Percentiles rank a stretch among this genome's conserved stretches.
Evolutionary conservation across 2,888 invertebrate genomes (phyloP).

Genomic region (Fragum whitleyi): DNA sequence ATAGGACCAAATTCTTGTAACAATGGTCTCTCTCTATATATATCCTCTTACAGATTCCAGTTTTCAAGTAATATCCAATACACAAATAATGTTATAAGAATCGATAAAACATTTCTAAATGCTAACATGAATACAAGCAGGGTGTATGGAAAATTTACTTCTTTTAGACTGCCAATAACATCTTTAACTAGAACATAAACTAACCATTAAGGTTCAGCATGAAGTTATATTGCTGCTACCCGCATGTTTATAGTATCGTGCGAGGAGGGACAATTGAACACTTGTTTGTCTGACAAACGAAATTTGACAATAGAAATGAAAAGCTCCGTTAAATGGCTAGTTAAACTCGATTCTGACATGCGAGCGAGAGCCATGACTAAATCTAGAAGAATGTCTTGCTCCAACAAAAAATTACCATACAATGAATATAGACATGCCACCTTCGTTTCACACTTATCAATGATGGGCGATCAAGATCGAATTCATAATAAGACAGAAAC

Average conservation of each 20-base stretch:
- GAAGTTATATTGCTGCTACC: neutral
- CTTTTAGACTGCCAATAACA: no score
- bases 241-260: slow-evolving; percentile 1
- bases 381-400: slow-evolving; percentile 18
- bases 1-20: no score
- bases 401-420: slow-evolving; percentile 19
- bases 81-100: no score
- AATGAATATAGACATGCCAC: slow-evolving; percentile 7
- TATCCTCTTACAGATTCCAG: no score
- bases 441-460: slow-evolving; percentile 23
- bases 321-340: slow-evolving; percentile 15
- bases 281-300: slow-evolving; percentile 11
- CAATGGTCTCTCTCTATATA: no score
- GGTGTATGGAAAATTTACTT: no score
- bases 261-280: slow-evolving; percentile 14
- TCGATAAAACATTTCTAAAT: no score
- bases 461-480: slow-evolving; percentile 8
- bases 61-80: no score
- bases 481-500: slow-evolving; percentile 15
- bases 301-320: slow-evolving; percentile 14
- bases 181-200: no score
- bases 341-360: slow-evolving; percentile 30
- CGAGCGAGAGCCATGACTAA: slow-evolving; percentile 24
- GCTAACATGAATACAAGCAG: no score
- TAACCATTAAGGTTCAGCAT: no score